Evolutionary conservation across 2,113 vertebrate genomes (phyloP).

Genomic region (Ramphastos sulfuratus): DNA sequence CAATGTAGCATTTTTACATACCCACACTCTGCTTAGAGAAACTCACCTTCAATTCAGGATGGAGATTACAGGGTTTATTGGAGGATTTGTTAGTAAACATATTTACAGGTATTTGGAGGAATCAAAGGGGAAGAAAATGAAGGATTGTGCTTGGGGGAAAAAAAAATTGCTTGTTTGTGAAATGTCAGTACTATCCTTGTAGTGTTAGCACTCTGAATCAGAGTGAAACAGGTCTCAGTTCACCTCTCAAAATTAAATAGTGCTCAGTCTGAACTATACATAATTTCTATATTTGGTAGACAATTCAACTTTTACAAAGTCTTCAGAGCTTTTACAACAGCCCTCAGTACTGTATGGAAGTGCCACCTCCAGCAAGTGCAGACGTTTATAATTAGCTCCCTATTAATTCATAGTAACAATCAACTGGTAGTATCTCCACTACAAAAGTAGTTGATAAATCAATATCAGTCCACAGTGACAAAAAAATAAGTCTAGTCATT

Average conservation of each 20-base stretch:
- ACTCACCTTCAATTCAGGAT: not conserved
- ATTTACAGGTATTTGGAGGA: not conserved
- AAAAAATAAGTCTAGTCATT: not conserved
- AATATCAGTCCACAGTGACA: not conserved
- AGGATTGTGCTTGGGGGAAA: not conserved
- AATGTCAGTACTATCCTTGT: not conserved
- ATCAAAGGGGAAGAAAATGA: not conserved
- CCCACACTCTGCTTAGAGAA: not conserved
- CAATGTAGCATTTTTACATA: not conserved
- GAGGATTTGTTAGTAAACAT: not conserved
- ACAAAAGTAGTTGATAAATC: not conserved
- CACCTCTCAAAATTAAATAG: not conserved
- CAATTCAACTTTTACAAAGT: not conserved
- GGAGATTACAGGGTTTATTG: not conserved
- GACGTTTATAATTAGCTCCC: not conserved
- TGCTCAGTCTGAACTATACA: not conserved
- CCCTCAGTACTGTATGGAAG: not conserved
- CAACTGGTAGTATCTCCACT: not conserved
- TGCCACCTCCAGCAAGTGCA: not conserved
- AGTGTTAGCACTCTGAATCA: not conserved
- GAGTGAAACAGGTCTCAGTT: not conserved
- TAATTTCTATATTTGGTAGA: not conserved
- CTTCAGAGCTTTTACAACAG: not conserved
- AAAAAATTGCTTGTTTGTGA: not conserved
- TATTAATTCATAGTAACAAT: not conserved